Percentiles rank a stretch among this genome's conserved stretches.
phyloP scores from a whole-genome alignment of 2,888 invertebrate species.

The Troides helena region DNA sequence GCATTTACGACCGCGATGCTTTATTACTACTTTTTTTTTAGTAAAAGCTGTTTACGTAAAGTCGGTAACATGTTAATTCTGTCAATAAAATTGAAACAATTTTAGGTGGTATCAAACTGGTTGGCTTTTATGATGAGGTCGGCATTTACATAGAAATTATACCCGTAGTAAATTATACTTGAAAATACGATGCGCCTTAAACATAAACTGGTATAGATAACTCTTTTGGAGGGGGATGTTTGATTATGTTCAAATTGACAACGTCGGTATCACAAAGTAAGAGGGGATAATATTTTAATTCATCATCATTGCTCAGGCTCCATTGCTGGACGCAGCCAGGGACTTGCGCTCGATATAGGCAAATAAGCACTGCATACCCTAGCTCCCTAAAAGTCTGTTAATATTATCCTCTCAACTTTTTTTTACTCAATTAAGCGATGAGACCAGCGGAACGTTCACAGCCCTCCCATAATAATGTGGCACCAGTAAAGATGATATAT shows the following conservation, averaged over 20 bases:
- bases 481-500: too few species aligned
- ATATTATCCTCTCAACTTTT: too few species aligned
- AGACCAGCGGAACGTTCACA: too few species aligned
- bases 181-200: constrained; percentile 7
- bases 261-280: not conserved
- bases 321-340: too few species aligned
- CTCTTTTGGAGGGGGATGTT: not conserved
- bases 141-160: constrained; percentile 27
- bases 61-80: constrained; percentile 72
- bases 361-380: too few species aligned
- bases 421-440: too few species aligned
- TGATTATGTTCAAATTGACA: constrained; percentile 6
- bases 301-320: too few species aligned
- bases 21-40: constrained; percentile 56
- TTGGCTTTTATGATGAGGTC: constrained; percentile 34
- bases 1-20: constrained; percentile 67
- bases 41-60: constrained; percentile 56
- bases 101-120: constrained; percentile 35
- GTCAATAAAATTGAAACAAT: constrained; percentile 63
- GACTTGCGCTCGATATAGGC: too few species aligned
- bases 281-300: not conserved
- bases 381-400: too few species aligned
- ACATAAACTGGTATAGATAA: constrained; percentile 8
- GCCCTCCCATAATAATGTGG: too few species aligned
- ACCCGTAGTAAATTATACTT: constrained; percentile 24